Evolutionary conservation across 2,888 invertebrate species (phyloP).

Genomic region (Tholera decimalis): DNA sequence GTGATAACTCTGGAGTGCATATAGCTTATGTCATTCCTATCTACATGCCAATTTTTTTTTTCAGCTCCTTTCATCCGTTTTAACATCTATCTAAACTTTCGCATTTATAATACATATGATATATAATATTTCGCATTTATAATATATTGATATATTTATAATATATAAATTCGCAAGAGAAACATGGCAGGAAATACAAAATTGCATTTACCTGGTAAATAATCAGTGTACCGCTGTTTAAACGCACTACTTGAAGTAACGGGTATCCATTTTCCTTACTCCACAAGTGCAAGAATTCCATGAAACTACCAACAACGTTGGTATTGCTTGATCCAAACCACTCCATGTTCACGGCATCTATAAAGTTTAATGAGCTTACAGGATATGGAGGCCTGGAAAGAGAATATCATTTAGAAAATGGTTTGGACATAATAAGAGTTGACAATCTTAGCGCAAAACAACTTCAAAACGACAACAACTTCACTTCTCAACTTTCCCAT

Average conservation of each 20-base stretch:
- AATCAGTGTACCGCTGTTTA: neutral
- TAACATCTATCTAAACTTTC: too few relatives aligned
- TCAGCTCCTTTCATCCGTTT: too few relatives aligned
- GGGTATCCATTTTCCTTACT: slow-evolving; percentile 76
- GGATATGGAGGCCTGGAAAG: slow-evolving; percentile 72
- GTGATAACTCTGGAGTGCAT: too few relatives aligned
- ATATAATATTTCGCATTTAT: too few relatives aligned
- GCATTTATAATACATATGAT: too few relatives aligned
- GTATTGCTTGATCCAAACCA: slow-evolving; percentile 60
- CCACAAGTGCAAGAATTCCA: slow-evolving; percentile 76
- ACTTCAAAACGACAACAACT: too few relatives aligned
- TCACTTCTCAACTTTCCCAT: too few relatives aligned
- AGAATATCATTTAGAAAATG: neutral
- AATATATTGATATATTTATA: too few relatives aligned
- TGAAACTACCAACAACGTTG: slow-evolving; percentile 66
- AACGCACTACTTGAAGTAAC: neutral
- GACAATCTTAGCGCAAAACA: too few relatives aligned
- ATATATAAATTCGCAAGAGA: neutral
- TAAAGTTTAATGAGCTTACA: slow-evolving; percentile 72
- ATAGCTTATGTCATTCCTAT: too few relatives aligned
- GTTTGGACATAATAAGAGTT: too few relatives aligned
- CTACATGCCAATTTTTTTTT: too few relatives aligned
- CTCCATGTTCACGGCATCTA: slow-evolving; percentile 75
- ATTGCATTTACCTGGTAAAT: slow-evolving; percentile 72
- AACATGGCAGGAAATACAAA: neutral